Base-by-base conservation (phyloP, 2,113 vertebrate genomes). In the Pachycephala philippinensis region DNA sequence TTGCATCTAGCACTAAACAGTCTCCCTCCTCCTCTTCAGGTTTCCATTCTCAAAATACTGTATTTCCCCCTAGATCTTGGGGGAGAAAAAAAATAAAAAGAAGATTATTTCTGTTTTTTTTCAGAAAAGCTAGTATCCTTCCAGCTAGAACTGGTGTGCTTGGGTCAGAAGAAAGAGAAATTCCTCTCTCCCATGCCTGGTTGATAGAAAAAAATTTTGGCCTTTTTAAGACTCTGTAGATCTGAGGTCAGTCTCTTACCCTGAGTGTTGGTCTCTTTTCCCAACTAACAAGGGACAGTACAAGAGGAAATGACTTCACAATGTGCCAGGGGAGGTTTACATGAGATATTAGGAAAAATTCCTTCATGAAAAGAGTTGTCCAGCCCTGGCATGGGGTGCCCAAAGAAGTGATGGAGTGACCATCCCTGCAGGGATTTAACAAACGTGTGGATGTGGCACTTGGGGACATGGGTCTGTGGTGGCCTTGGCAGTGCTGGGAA, bases 161-260 rank as follows among this genome's bases (percentile, higher is more conserved):
- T 59, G 39, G 26, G 5, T 16, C 35, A 45, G 50, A 64, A 56
- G 9, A 30, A 77, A 47, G 20, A 54, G 7, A 3, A 84, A 30
- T 18, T 42, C 13, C 12, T 27, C n/a, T 82, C 6, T 15, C 1
- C 2, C 3, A 3, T 18, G 6, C 2, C 24, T 30, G 9, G 27
- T n/a, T 72, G 15, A 23, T 9, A 7, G 17, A 52, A 56, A 68
- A 89, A 39, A 2, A 1, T 8, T 78, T 52, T 39, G 14, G 5
- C 23, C 1, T 35, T 74, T 42, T 19, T 16, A 50, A 8, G 60
- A 8, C 28, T 56, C 28, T 35, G 13, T 7, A 57, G n/a, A 15
- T 7, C 26, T 11, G 11, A 4, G 9, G 18, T 30, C n/a, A 59
- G 20, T 16, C 5, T 20, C 15, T 56, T 37, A n/a, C 6, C 6